Conservation (phyloP, 1,140 invertebrate species). For the Hyles euphorbiae region DNA sequence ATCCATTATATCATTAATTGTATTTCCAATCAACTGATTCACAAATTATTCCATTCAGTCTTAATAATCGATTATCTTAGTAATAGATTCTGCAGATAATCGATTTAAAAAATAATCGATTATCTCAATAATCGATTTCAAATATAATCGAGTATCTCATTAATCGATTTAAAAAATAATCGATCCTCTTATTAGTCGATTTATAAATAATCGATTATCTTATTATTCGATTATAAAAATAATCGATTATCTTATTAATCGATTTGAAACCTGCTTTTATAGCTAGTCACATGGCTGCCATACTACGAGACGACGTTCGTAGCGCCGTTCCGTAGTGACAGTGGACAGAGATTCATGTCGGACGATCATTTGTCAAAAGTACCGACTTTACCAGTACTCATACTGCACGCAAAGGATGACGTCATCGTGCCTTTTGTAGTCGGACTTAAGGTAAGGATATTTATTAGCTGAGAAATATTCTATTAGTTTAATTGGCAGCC, state of each 20-base stretch:
- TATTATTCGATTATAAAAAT: too few species aligned
- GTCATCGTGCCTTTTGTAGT: constrained; percentile 47
- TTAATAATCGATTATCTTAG: too few species aligned
- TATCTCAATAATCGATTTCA: neutral
- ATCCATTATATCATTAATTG: too few species aligned
- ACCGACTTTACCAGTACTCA: constrained; percentile 33
- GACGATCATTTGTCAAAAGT: constrained; percentile 27
- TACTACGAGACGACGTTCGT: constrained; percentile 52
- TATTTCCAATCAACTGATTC: too few species aligned
- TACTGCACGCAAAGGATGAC: constrained; percentile 57
- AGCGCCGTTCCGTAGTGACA: constrained; percentile 30
- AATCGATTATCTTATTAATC: too few species aligned
- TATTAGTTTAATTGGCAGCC: neutral
- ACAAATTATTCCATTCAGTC: too few species aligned
- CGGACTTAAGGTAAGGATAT: constrained; percentile 33
- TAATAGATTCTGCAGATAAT: too few species aligned
- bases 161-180: too few species aligned
- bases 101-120: too few species aligned
- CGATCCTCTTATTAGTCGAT: too few species aligned
- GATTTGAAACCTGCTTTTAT: neutral
- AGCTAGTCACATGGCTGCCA: constrained; percentile 58
- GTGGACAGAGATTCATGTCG: constrained; percentile 40
- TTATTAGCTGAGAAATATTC: constrained; percentile 7
- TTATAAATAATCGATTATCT: too few species aligned
- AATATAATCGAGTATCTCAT: neutral